A percentile compares a stretch with the other conserved stretches of the same genome.
These are phyloP conservation scores for Erebia ligea DNA, from an alignment of 2,888 invertebrate species.

Conservation along the genomic window DNA sequence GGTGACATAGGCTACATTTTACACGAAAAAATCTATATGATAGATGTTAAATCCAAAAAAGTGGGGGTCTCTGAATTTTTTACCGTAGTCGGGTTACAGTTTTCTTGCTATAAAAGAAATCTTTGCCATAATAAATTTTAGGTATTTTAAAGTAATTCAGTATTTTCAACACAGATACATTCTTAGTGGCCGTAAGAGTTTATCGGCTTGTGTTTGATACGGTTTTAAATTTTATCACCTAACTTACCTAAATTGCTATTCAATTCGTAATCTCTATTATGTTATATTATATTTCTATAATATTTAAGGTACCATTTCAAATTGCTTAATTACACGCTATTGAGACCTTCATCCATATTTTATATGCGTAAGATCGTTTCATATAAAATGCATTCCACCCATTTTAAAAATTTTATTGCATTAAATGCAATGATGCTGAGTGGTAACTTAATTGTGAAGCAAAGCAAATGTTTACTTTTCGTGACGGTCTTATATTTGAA, in stretches of 20 bases:
- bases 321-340: slow-evolving; percentile 32
- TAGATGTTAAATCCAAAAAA: too few relatives aligned
- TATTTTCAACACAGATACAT: too few relatives aligned
- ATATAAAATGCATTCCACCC: slow-evolving; percentile 26
- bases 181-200: too few relatives aligned
- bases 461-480: slow-evolving; percentile 33
- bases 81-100: too few relatives aligned
- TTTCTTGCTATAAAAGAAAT: too few relatives aligned
- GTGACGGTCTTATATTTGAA: slow-evolving; percentile 30
- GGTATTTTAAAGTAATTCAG: too few relatives aligned
- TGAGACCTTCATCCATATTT: slow-evolving; percentile 25
- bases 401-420: slow-evolving; percentile 27
- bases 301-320: slow-evolving; percentile 19
- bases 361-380: slow-evolving; percentile 19
- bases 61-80: too few relatives aligned
- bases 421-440: slow-evolving; percentile 24
- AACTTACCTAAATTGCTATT: neutral
- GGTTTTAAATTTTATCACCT: too few relatives aligned
- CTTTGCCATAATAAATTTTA: too few relatives aligned
- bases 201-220: too few relatives aligned
- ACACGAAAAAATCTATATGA: too few relatives aligned
- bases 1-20: too few relatives aligned
- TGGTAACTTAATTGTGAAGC: slow-evolving; percentile 29
- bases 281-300: neutral
- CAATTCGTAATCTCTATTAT: slow-evolving; percentile 2